phyloP scores from a whole-genome alignment of 2,888 invertebrate species.

The Xestia rhomboidea region DNA sequence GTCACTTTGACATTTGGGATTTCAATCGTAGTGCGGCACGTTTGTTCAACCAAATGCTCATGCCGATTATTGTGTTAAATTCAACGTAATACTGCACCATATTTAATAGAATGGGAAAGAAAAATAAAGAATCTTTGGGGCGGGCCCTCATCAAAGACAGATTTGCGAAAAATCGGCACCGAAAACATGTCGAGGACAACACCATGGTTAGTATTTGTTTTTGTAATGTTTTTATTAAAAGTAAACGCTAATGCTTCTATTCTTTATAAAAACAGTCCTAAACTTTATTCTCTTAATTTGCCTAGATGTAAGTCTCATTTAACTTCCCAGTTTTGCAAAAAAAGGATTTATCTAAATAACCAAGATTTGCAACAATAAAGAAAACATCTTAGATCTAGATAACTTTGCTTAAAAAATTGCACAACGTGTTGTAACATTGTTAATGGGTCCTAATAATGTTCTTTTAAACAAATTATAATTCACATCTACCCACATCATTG shows the following conservation, averaged over 20 bases:
- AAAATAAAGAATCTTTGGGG: conserved; percentile 92
- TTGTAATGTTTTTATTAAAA: conserved; percentile 22
- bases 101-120: conserved; percentile 92
- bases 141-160: conserved; percentile 94
- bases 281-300: not conserved
- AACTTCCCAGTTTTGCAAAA: not conserved
- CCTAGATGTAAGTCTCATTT: not conserved
- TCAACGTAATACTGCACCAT: conserved; percentile 4
- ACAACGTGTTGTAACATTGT: not conserved
- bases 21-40: conserved; percentile 20
- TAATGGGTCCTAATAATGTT: not conserved
- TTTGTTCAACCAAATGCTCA: not conserved
- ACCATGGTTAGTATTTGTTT: conserved; percentile 92
- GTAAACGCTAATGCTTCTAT: not conserved
- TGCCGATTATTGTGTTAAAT: not conserved
- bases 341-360: conserved; percentile 20
- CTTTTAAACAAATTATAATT: not conserved
- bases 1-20: conserved; percentile 16
- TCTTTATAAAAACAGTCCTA: not conserved
- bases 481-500: not conserved
- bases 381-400: not conserved
- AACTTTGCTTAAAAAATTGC: not conserved
- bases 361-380: not conserved
- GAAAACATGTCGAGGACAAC: conserved; percentile 92
- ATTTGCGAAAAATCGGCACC: conserved; percentile 92